A percentile compares a stretch with the other conserved stretches of the same genome.
These are phyloP conservation scores for Hydrocynus forskahlii DNA, from an alignment of 2,797 vertebrate species.

Conservation along the genomic window DNA sequence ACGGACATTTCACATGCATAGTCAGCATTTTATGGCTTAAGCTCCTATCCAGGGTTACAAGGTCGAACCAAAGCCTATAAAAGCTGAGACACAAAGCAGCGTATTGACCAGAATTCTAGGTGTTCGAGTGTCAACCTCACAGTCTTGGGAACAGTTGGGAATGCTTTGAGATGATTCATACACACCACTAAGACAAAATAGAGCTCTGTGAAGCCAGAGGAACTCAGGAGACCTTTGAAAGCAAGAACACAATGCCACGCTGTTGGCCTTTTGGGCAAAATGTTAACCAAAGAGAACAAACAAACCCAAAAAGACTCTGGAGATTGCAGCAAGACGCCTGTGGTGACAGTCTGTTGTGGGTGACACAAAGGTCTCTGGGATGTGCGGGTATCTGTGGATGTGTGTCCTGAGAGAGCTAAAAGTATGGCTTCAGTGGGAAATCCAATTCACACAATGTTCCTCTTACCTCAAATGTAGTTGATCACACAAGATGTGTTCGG, in stretches of 20 bases:
- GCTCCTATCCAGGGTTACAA: slow-evolving; percentile 36
- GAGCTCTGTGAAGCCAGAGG: slow-evolving; percentile 25
- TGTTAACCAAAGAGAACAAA: slow-evolving; percentile 49
- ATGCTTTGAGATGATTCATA: slow-evolving; percentile 44
- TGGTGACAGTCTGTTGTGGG: slow-evolving; percentile 17
- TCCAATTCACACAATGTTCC: background rate
- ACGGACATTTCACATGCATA: slow-evolving; percentile 31
- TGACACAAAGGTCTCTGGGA: slow-evolving; percentile 21
- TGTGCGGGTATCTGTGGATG: slow-evolving; percentile 8
- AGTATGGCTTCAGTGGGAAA: background rate
- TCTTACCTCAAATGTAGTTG: too few relatives aligned
- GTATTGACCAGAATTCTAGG: slow-evolving; percentile 41
- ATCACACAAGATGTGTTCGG: background rate
- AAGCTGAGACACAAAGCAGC: slow-evolving; percentile 45
- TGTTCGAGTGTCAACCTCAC: slow-evolving; percentile 42
- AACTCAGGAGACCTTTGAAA: slow-evolving; percentile 28
- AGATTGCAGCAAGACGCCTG: slow-evolving; percentile 38
- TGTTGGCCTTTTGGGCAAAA: slow-evolving; percentile 35
- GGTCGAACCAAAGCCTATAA: slow-evolving; percentile 45
- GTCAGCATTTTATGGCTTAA: slow-evolving; percentile 37
- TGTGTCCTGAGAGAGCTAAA: slow-evolving; percentile 3
- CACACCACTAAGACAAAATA: slow-evolving; percentile 21
- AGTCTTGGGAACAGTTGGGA: slow-evolving; percentile 36
- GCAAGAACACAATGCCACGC: slow-evolving; percentile 5
- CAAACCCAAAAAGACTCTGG: slow-evolving; percentile 34